phyloP scores from a whole-genome alignment of 2,888 invertebrate genomes.

The Scaptomyza tumidula region DNA sequence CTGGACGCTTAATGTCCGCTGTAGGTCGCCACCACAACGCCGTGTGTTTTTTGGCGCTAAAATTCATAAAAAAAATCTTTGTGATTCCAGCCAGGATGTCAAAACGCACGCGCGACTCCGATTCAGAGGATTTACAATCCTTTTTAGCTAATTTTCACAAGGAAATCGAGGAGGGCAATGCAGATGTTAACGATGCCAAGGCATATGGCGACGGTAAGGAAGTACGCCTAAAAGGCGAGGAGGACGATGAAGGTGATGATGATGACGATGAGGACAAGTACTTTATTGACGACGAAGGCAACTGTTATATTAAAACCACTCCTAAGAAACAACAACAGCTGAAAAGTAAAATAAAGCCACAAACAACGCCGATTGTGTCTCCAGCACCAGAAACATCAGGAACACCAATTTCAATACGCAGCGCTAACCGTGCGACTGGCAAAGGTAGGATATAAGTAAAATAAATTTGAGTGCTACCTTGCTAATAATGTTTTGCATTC shows the following conservation, averaged over 20 bases:
- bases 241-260: constrained; percentile 43
- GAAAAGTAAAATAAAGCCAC: constrained; percentile 47
- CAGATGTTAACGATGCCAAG: constrained; percentile 44
- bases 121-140: constrained; percentile 87
- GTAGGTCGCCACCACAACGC: constrained; percentile 62
- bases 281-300: constrained; percentile 90
- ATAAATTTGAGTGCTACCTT: not conserved
- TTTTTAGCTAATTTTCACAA: constrained; percentile 93
- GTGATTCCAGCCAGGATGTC: constrained; percentile 45
- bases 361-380: not conserved
- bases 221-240: constrained; percentile 57
- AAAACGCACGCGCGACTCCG: constrained; percentile 37
- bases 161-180: constrained; percentile 88
- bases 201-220: constrained; percentile 27
- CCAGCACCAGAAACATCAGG: not conserved
- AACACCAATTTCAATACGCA: constrained; percentile 24
- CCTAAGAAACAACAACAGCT: constrained; percentile 84
- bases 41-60: constrained; percentile 48
- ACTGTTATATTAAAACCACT: constrained; percentile 92
- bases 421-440: constrained; percentile 25
- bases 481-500: not conserved
- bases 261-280: constrained; percentile 87
- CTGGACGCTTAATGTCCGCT: constrained; percentile 58
- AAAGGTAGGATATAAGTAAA: constrained; percentile 22
- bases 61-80: constrained; percentile 34